Base-by-base conservation (phyloP, 1,140 invertebrate genomes). In the Drosophila rhopaloa region DNA sequence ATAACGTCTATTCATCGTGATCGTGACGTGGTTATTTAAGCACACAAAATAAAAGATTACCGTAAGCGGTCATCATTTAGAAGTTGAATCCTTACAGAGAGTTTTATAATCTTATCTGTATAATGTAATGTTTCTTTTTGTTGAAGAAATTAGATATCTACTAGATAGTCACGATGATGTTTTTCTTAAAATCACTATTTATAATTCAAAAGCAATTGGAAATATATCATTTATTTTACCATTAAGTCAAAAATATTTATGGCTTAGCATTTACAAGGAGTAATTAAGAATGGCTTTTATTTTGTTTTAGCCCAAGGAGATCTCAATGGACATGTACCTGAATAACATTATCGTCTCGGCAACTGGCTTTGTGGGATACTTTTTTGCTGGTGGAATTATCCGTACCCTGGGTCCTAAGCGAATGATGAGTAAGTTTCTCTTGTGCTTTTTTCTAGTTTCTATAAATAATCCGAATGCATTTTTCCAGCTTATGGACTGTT, bases 261-360 rank as follows among this genome's bases (percentile, higher is more conserved):
- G 1, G 8, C 6, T 32, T 7, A 7, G 29, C 29, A 32, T 8
- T 7, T 32, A 32, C 7, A 6, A 7, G 6, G 1, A 32, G 29
- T 32, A 32, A 32, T 4, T 38, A 38, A 10, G 1, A 10, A 11
- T 38, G 4, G 0, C 2, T 11, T 38, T 5, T 37, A 29, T 24
- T n/a, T 14, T 38, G 9, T 71, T 75, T 9, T 40, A 91, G 90
- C 66, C 73, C 16, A 74, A 73, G 40, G 48, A 50, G 6, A 76
- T 91, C n/a, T 93, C 93, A 41, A 93, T 93, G 90, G 84, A 93
- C 24, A 94, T 93, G 35, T 95, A 94, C 63, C 82, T 93, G 1
- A 94, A 95, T 81, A 94, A 93, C 46, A 93, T 93, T 0, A 92
- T 94, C 5, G 94, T 94, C 0, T 93, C 94, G 0, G 90, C 92